Evolutionary conservation across 2,113 vertebrate species (phyloP).

Genomic region (Symphodus melops): DNA sequence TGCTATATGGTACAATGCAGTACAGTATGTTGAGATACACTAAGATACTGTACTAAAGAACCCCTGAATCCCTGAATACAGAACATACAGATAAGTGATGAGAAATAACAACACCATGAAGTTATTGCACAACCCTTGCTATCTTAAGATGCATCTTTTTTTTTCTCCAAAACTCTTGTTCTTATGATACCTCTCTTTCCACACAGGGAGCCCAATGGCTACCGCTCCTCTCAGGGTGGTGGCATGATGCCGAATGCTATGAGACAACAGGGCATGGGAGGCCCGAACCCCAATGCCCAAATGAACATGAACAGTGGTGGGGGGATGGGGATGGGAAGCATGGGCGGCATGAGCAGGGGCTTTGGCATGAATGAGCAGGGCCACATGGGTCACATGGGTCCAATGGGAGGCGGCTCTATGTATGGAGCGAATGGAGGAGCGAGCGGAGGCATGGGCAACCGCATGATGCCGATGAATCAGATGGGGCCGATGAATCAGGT

Average conservation of each 20-base stretch:
- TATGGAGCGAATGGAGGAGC: constrained; percentile 74
- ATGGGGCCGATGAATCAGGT: constrained; percentile 71
- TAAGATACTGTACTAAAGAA: no score
- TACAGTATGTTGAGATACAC: no score
- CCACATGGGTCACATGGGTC: constrained; percentile 82
- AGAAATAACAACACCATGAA: background rate
- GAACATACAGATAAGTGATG: background rate
- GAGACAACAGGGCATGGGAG: constrained; percentile 86
- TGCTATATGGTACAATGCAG: background rate
- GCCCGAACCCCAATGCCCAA: constrained; percentile 81
- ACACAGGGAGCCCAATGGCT: constrained; percentile 93
- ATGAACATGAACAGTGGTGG: constrained; percentile 87
- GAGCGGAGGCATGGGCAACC: constrained; percentile 67
- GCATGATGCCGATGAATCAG: constrained; percentile 80
- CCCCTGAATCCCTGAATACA: background rate
- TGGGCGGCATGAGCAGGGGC: constrained; percentile 79
- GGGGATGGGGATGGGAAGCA: constrained; percentile 79
- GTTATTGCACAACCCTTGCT: background rate
- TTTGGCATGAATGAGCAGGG: constrained; percentile 81
- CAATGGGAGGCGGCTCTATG: constrained; percentile 72
- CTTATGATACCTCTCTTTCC: constrained; percentile 34
- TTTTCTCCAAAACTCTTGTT: background rate
- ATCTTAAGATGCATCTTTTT: background rate
- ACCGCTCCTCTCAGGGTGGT: constrained; percentile 87
- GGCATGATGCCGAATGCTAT: constrained; percentile 80